These are phyloP conservation scores for Artemia franciscana DNA, from an alignment of 1,140 invertebrate genomes.

Conservation along the genomic window DNA sequence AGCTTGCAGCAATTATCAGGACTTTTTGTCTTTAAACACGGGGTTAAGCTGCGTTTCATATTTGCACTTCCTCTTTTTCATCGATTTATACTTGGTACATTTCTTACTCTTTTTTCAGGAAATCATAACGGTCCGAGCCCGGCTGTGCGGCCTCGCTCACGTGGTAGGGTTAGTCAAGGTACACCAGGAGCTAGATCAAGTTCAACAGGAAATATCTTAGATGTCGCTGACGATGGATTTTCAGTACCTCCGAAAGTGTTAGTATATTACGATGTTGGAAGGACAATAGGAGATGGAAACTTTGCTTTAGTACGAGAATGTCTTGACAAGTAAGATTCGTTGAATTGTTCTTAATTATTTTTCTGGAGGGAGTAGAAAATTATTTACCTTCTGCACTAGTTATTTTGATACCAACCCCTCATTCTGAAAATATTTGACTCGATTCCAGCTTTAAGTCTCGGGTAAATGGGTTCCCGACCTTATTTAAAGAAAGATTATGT, in stretches of 20 bases:
- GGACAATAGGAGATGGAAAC: constrained; percentile 65
- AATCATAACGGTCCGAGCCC: not conserved
- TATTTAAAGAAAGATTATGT: too few relatives aligned
- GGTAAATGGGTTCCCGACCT: too few relatives aligned
- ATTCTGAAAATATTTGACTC: not conserved
- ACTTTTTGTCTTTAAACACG: too few relatives aligned
- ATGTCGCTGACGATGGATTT: not conserved
- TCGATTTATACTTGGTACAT: too few relatives aligned
- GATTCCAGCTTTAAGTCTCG: too few relatives aligned
- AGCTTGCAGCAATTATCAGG: too few relatives aligned
- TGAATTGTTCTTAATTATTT: constrained; percentile 6
- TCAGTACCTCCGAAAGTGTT: constrained; percentile 16
- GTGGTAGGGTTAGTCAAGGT: not conserved
- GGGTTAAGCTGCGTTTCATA: too few relatives aligned
- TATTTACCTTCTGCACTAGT: constrained; percentile 11
- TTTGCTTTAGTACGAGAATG: constrained; percentile 73
- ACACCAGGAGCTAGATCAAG: not conserved
- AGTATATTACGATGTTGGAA: constrained; percentile 28
- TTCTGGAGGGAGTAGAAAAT: constrained; percentile 8
- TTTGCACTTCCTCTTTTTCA: too few relatives aligned
- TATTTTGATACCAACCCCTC: not conserved
- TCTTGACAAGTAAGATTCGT: constrained; percentile 32
- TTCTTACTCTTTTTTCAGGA: not conserved
- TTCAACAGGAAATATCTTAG: not conserved
- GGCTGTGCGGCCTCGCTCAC: not conserved